Evolutionary conservation across 2,113 vertebrate species (phyloP), one percentile per base, ranked within the genome.

Genomic region (Seriola aureovittata): DNA sequence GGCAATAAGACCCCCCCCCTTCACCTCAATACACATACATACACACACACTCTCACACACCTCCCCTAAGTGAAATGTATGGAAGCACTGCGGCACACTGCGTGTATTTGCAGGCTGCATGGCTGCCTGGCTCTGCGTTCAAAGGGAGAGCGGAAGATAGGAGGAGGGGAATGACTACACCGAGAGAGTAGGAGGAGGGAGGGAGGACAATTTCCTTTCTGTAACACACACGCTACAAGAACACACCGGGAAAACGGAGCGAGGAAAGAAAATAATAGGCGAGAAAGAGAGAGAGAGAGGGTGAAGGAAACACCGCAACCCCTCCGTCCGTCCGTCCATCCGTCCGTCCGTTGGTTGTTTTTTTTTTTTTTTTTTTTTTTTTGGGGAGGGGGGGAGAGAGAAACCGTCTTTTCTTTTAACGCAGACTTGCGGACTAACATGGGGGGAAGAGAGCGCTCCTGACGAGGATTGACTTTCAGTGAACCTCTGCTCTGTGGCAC

Each of bases 1-100:
- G 48, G 64, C 54, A 52, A 21, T 25, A n/a, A 60, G 34, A 67
- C 40, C 13, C 75, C 69, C 44, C 17, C 8, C 50, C 19, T 4
- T 4, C 54, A 29, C 38, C 34, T 36, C 34, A 36, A 36, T 29
- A 17, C 42, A 4, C 44, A 42, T 9, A 8, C 50, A 8, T 19
- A 21, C 78, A 23, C 75, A 46, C 40, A 3, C 65, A 48, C 58
- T 40, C 44, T 12, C 57, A 63, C 83, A 85, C 85, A 84, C 80
- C 73, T 69, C 71, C 85, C 79, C 77, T 70, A 66, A 8, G 72
- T 86, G 72, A 89, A 90, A 90, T 89, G 88, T 88, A 91, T 93
- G 89, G 90, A 91, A 86, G 92, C 93, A 94, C 94, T 94, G 94
- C 94, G 94, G 94, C 94, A 94, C 77, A 88, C 91, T 94, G 94